Base-by-base conservation (phyloP, 2,888 invertebrate species). In the Peribatodes rhomboidaria region DNA sequence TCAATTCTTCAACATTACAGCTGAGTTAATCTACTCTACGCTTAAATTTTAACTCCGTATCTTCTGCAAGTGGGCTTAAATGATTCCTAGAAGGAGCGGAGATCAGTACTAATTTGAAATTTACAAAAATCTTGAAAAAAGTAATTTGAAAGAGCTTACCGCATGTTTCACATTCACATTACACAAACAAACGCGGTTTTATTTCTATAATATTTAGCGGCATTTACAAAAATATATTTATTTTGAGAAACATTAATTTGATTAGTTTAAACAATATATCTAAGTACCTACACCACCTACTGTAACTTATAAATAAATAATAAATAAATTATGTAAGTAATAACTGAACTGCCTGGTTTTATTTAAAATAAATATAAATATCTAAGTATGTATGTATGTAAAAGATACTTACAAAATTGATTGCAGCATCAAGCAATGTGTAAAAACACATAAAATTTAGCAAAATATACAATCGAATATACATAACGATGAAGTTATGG, bases 361-460 rank as follows among this genome's bases (percentile, higher is more conserved):
- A n/a, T n/a, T n/a, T n/a, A n/a, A n/a, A n/a, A n/a, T n/a, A n/a
- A n/a, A n/a, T n/a, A n/a, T n/a, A n/a, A n/a, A n/a, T n/a, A n/a
- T n/a, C n/a, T n/a, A n/a, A n/a, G n/a, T n/a, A n/a, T n/a, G n/a
- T n/a, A n/a, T 20, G 10, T 35, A 50, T 16, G 3, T 4, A 50
- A 33, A 16, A 20, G 11, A 41, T 47, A 69, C 68, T 69, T 58
- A 69, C 68, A 61, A 46, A 69, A 44, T 60, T 50, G 14, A 50
- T 54, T 16, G 31, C 35, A 8, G 56, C 57, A n/a, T 58, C 39
- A 8, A 63, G 18, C 4, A 49, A 22, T 13, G 44, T 27, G 31
- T 35, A 54, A 20, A 58, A 61, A 46, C 16, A 61, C 31, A 63
- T 53, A 9, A 41, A 52, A 61, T 44, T 41, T 13, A 66, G 16